Evolutionary conservation across 2,113 vertebrate species (phyloP), one percentile per base, ranked within the genome.

Genomic region (Rynchops niger): DNA sequence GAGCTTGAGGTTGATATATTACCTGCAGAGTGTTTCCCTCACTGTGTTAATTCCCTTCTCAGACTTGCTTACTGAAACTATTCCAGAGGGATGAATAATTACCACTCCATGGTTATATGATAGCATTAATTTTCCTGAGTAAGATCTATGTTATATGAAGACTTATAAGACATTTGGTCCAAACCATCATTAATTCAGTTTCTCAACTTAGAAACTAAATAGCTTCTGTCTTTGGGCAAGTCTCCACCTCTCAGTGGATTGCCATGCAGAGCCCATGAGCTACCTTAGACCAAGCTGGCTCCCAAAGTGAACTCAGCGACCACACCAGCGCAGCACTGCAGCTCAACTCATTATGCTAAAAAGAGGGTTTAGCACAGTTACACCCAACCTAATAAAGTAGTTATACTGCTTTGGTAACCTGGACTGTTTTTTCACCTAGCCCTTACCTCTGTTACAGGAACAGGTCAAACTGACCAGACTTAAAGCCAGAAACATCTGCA

Each of bases 151-250:
- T n/a, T 96, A 65, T 36, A 96, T 26, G 42, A 84, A 84, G 83
- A 78, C 50, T 66, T 70, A 9, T 17, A 97, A 93, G 83, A 76
- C 70, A 40, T 70, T 89, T 94, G 43, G 73, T 91, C 70, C 84
- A 73, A 97, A 93, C 58, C n/a, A 81, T 66, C 62, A 95, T 91
- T 95, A 97, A 95, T 92, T 78, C 82, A 87, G 52, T 79, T 95
- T 95, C 94, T 94, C 83, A 93, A 72, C 29, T n/a, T 56, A 93
- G 78, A 90, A 93, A 87, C 84, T 66, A 65, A 95, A 85, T 18
- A 89, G 86, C 66, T 91, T 76, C 66, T 95, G 74, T 80, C 91
- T 91, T 27, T 76, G 73, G 93, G 73, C 95, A 95, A 94, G 90
- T 17, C 70, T 91, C 30, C 43, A 85, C 73, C 53, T 89, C 93